phyloP scores from a whole-genome alignment of 2,113 vertebrate species.

The Puma concolor region DNA sequence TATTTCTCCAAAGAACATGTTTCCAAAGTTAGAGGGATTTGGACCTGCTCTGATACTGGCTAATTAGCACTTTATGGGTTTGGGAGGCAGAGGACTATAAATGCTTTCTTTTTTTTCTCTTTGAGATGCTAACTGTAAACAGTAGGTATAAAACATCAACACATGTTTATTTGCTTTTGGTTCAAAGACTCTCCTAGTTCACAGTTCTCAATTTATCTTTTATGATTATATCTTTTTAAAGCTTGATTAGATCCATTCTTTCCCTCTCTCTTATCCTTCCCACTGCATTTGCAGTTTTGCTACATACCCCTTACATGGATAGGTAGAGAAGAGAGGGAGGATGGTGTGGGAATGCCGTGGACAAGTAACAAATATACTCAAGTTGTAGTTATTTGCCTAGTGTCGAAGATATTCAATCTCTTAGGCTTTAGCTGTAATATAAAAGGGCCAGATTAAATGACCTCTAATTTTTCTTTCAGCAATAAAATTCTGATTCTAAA shows the following conservation, averaged over 20 bases:
- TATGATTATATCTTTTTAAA: background rate
- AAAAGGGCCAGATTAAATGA: background rate
- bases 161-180: background rate
- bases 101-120: background rate
- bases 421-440: background rate
- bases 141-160: background rate
- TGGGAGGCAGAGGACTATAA: background rate
- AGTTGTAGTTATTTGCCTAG: background rate
- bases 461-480: background rate
- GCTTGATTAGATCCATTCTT: background rate
- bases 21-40: background rate
- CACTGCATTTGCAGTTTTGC: background rate
- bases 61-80: background rate
- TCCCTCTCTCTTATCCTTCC: background rate
- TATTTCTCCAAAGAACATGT: background rate
- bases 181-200: background rate
- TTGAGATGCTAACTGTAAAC: background rate
- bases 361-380: background rate
- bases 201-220: background rate
- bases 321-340: background rate
- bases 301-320: background rate
- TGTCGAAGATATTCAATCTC: background rate
- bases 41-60: background rate
- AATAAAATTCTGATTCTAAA: slow-evolving; percentile 48
- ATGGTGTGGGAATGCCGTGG: background rate